These are phyloP conservation scores for Aphis craccivora DNA, from an alignment of 1,140 invertebrate genomes.

Conservation along the genomic window DNA sequence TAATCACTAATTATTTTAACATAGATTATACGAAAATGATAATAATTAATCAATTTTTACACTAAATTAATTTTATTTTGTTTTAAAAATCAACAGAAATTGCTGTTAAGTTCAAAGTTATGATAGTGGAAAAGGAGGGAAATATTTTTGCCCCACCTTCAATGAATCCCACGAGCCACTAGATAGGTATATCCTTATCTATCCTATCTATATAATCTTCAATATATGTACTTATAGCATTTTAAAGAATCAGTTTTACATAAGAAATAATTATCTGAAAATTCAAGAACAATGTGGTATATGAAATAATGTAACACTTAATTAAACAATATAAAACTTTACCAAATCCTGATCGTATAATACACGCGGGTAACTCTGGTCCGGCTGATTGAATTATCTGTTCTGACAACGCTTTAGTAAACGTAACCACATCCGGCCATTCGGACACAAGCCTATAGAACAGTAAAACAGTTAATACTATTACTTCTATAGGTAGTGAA, in stretches of 20 bases:
- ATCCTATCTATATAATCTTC: not conserved
- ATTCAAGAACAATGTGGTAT: not conserved
- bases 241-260: not conserved
- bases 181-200: not conserved
- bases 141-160: not conserved
- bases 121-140: not conserved
- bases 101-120: not conserved
- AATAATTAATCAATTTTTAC: no score
- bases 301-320: not conserved
- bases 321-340: not conserved
- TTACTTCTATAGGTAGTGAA: not conserved
- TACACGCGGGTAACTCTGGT: not conserved
- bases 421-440: slow-evolving; percentile 44
- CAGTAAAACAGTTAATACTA: not conserved
- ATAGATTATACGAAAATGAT: no score
- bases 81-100: not conserved
- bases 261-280: not conserved
- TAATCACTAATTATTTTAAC: no score
- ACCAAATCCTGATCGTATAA: slow-evolving; percentile 44
- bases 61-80: no score
- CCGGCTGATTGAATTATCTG: slow-evolving; percentile 10
- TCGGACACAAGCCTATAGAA: slow-evolving; percentile 25
- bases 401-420: slow-evolving; percentile 26
- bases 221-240: not conserved
- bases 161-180: not conserved